Percentiles rank a stretch among this genome's conserved stretches.
Conservation (phyloP, 2,888 invertebrate genomes). For the Pseudococcus viburni region DNA sequence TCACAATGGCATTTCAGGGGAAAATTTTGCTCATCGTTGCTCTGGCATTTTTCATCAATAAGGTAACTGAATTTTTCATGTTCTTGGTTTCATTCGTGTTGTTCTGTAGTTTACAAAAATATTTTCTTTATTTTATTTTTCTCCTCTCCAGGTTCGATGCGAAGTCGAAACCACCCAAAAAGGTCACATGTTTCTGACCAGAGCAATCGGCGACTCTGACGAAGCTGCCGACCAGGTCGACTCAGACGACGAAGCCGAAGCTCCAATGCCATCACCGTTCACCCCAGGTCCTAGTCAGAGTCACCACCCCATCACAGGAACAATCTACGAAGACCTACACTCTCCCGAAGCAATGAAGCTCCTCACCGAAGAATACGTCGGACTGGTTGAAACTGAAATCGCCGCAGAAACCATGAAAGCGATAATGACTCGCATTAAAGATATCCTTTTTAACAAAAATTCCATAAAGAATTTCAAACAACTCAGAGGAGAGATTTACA, state of each 20-base stretch:
- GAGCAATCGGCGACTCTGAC: not conserved
- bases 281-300: not conserved
- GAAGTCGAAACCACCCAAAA: not conserved
- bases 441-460: not conserved
- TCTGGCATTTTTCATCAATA: not conserved
- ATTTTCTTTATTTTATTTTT: not conserved
- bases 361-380: not conserved
- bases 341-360: constrained; percentile 7
- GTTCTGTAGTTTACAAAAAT: not conserved
- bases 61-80: not conserved
- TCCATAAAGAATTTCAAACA: not conserved
- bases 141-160: not conserved
- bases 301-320: not conserved
- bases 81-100: not conserved
- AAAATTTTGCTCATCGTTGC: constrained; percentile 17
- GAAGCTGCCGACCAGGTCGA: not conserved
- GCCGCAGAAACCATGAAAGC: not conserved
- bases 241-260: not conserved
- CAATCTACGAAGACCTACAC: not conserved
- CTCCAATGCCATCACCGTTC: not conserved
- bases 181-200: not conserved
- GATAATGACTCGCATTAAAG: not conserved
- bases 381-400: not conserved
- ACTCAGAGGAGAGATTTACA: not conserved
- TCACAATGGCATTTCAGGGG: constrained; percentile 6